These are phyloP conservation scores for Petromus typicus DNA, from an alignment of 2,113 vertebrate genomes.

Conservation along the genomic window DNA sequence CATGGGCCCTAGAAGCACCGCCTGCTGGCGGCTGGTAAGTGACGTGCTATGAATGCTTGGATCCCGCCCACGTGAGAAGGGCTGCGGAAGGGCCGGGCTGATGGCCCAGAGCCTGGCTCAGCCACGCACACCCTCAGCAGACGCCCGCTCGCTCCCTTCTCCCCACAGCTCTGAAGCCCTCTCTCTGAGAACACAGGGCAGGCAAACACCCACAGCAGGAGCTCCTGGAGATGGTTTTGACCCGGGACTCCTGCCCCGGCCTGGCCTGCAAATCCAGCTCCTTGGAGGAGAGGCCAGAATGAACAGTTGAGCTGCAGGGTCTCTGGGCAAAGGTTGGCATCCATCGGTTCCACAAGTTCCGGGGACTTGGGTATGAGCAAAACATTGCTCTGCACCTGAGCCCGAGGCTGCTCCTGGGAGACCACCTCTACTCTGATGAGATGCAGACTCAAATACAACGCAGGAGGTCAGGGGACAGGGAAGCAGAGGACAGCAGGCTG, in stretches of 20 bases:
- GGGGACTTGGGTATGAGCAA: not conserved
- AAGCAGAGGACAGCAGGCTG: not conserved
- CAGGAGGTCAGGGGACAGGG: not conserved
- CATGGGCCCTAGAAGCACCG: accelerated
- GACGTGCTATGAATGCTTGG: not conserved
- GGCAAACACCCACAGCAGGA: accelerated
- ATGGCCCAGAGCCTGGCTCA: not conserved
- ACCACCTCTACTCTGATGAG: not conserved
- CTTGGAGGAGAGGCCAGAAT: not conserved
- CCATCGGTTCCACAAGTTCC: not conserved
- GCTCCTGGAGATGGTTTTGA: not conserved
- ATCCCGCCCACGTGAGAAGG: not conserved
- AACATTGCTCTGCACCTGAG: not conserved
- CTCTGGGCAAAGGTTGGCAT: not conserved
- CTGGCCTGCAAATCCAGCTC: not conserved
- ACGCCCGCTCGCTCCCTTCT: not conserved
- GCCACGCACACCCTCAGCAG: not conserved
- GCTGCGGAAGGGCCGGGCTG: not conserved
- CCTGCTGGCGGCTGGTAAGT: not conserved
- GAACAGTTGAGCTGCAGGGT: not conserved
- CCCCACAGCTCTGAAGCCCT: not conserved
- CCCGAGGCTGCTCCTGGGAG: not conserved
- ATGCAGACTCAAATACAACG: not conserved
- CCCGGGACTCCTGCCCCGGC: not conserved
- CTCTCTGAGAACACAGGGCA: not conserved